Evolutionary conservation across 2,797 vertebrate genomes (phyloP).

Genomic region (Octomys mimax): DNA sequence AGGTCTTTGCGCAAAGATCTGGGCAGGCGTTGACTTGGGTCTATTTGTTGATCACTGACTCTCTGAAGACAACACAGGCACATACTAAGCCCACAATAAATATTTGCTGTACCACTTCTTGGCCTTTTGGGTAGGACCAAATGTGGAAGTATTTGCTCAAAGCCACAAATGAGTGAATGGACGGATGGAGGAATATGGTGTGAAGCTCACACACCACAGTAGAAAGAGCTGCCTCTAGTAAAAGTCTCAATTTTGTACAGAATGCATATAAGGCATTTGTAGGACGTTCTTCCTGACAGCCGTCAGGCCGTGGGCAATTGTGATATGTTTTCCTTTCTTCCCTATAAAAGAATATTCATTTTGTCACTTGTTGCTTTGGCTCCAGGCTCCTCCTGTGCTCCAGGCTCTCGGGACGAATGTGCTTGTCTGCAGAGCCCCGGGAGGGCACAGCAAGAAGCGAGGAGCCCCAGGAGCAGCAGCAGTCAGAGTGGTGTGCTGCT

Average conservation of each 20-base stretch:
- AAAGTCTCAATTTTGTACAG: not conserved
- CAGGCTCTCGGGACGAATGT: not conserved
- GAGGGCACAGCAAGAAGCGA: not conserved
- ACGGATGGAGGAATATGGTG: not conserved
- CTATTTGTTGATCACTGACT: not conserved
- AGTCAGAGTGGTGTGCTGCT: not conserved
- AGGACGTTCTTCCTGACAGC: not conserved
- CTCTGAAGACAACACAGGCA: not conserved
- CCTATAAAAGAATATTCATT: not conserved
- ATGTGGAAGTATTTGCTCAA: not conserved
- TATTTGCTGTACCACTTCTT: not conserved
- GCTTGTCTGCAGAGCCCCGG: not conserved
- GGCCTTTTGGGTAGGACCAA: not conserved
- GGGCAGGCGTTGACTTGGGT: not conserved
- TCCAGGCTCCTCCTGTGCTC: not conserved
- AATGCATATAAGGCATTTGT: not conserved
- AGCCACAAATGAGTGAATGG: not conserved
- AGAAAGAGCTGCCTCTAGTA: not conserved
- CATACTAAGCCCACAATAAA: not conserved
- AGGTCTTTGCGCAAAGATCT: not conserved
- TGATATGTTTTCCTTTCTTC: not conserved
- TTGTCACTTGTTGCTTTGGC: too few species aligned
- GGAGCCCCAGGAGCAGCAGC: not conserved
- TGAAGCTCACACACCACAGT: not conserved
- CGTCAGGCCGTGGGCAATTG: not conserved